These are phyloP conservation scores for Auanema freiburgensis DNA, from an alignment of 2,888 invertebrate species.

Conservation along the genomic window DNA sequence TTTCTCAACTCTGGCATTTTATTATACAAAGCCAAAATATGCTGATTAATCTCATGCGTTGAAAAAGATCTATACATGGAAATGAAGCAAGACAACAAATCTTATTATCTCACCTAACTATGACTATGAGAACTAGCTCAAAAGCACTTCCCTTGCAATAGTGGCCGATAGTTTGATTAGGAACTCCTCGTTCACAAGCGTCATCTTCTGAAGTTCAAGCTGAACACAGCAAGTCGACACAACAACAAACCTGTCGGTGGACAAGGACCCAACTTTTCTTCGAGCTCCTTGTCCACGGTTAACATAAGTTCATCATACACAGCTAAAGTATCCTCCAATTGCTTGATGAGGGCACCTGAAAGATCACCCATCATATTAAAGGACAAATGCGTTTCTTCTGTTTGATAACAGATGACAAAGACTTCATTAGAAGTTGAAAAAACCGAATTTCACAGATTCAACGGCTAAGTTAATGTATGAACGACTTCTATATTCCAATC, in stretches of 20 bases:
- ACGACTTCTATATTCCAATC: too few relatives aligned
- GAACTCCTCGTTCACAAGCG: constrained; percentile 31
- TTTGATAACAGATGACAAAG: too few relatives aligned
- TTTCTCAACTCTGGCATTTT: constrained; percentile 36
- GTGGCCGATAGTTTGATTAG: constrained; percentile 40
- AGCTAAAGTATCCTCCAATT: constrained; percentile 20
- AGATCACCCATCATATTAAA: neutral
- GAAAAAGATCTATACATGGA: constrained; percentile 40
- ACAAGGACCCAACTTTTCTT: constrained; percentile 25
- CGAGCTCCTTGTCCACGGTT: constrained; percentile 30
- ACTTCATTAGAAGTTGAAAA: too few relatives aligned
- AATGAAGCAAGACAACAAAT: neutral
- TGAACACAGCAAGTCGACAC: neutral
- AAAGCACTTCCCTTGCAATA: constrained; percentile 38
- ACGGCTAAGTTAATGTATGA: too few relatives aligned
- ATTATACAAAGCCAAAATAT: constrained; percentile 45
- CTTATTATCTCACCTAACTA: constrained; percentile 32
- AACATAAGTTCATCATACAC: constrained; percentile 29
- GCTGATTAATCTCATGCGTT: constrained; percentile 38
- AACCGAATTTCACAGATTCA: too few relatives aligned
- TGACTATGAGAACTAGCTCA: constrained; percentile 37
- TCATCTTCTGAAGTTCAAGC: constrained; percentile 21
- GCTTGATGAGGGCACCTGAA: constrained; percentile 18
- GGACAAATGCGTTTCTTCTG: too few relatives aligned
- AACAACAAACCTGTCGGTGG: constrained; percentile 16